Evolutionary conservation across 2,888 invertebrate species (phyloP), one percentile per base, ranked within the genome.

Genomic region (Synergus itoensis): DNA sequence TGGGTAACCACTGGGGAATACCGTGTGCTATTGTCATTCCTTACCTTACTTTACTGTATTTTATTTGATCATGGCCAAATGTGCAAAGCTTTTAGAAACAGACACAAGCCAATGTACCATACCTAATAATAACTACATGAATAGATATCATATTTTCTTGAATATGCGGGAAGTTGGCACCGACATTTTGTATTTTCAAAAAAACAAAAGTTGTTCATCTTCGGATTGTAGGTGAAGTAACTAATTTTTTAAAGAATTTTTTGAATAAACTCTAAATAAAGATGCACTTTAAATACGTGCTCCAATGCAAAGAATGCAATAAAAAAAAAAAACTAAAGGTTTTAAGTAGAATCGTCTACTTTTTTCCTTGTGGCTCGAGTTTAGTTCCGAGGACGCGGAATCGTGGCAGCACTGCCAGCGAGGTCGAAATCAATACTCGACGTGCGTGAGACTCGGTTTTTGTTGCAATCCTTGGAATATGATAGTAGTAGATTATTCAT

Each of bases 381-480:
- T 89, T 91, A 91, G 91, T 91, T 91, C 91, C 83, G 82, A 83
- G 84, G 86, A 85, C 87, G 86, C 83, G 85, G 85, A 89, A 87
- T 86, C 88, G 92, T 83, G 92, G 92, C 92, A 91, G 92, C 91
- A 92, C 91, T 79, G 88, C 89, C 82, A 86, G 83, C 89, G 85
- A 81, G 85, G 86, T 87, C 86, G 88, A 89, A 92, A 92, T 92
- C 91, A 92, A 92, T 92, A 92, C 91, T 89, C 85, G 85, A 86
- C 86, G 89, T 89, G 89, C 89, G 89, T 88, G 88, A 87, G 86
- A 85, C 86, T 88, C 85, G 84, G 79, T 84, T 84, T 84, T 86
- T 87, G 85, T 89, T 88, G 87, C 85, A 89, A 90, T 90, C 85
- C 84, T 87, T 84, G 86, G 86, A 88, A 89, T 84, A 84, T 83